A percentile compares a stretch with the other conserved stretches of the same genome.
phyloP scores from a whole-genome alignment of 1,140 invertebrate species.

The Drosophila pectinifera region DNA sequence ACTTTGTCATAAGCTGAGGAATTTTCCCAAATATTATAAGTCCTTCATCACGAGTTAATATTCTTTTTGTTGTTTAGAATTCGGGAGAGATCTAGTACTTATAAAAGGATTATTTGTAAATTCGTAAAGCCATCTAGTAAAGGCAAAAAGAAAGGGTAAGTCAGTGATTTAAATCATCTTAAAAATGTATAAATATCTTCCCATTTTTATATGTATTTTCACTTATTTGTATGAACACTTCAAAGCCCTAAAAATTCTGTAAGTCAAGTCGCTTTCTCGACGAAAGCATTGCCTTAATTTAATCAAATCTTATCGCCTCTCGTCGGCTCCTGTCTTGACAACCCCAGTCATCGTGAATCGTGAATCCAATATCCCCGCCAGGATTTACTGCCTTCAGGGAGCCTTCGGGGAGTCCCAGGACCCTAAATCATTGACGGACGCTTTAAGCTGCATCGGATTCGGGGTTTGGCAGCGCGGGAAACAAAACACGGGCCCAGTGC shows the following conservation, averaged over 20 bases:
- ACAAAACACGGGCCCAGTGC: conserved; percentile 46
- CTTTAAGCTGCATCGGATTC: conserved; percentile 66
- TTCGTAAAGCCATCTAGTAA: neutral
- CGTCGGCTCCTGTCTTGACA: conserved; percentile 14
- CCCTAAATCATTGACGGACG: conserved; percentile 61
- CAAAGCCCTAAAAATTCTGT: neutral
- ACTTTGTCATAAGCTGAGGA: neutral
- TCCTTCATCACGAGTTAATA: no score
- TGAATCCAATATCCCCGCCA: conserved; percentile 33
- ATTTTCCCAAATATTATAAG: neutral
- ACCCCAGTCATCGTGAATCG: conserved; percentile 54
- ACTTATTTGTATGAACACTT: no score
- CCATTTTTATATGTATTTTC: no score
- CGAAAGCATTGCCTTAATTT: neutral
- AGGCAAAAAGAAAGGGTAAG: no score
- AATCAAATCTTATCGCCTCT: conserved; percentile 1
- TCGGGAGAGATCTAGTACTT: no score
- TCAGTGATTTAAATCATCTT: no score
- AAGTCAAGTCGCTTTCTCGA: neutral
- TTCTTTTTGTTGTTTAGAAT: no score
- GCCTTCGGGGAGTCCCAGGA: conserved; percentile 9
- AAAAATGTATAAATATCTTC: no score
- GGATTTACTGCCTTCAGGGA: conserved; percentile 31
- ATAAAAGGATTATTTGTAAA: neutral
- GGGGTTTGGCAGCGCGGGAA: conserved; percentile 15